phyloP scores from a whole-genome alignment of 2,888 invertebrate species.

The Mactromeris polynyma region DNA sequence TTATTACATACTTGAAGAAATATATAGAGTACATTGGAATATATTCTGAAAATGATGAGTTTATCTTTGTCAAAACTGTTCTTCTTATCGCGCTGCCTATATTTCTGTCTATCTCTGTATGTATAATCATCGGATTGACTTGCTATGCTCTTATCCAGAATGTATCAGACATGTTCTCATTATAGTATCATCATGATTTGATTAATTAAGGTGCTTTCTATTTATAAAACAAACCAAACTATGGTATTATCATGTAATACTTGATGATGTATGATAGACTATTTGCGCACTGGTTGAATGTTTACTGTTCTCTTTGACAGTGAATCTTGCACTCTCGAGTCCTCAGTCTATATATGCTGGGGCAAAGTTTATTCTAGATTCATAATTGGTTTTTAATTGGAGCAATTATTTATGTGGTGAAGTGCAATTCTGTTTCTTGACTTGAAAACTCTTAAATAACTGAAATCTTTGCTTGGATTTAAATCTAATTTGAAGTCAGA shows the following conservation, averaged over 20 bases:
- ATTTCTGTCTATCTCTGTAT: background rate
- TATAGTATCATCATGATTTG: conserved; percentile 6
- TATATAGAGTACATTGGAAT: too few species aligned
- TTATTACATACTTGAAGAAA: background rate
- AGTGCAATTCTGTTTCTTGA: too few species aligned
- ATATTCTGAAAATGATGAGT: background rate
- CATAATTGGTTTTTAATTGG: too few species aligned
- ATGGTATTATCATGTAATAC: background rate
- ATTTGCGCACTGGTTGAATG: background rate
- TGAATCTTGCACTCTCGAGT: background rate
- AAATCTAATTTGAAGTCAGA: too few species aligned
- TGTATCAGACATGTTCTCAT: background rate
- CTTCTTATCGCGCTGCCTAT: background rate
- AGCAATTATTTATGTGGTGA: too few species aligned
- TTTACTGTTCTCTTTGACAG: background rate
- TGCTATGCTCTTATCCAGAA: background rate
- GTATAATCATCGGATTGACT: background rate
- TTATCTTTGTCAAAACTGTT: background rate
- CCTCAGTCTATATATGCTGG: background rate
- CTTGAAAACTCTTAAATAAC: too few species aligned
- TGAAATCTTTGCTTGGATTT: too few species aligned
- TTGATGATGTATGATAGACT: background rate
- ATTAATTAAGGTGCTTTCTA: conserved; percentile 13
- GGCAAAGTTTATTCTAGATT: too few species aligned
- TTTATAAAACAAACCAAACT: conserved; percentile 16